phyloP scores from a whole-genome alignment of 92 coral and sea anemone genomes.

The Actinernus sp. region DNA sequence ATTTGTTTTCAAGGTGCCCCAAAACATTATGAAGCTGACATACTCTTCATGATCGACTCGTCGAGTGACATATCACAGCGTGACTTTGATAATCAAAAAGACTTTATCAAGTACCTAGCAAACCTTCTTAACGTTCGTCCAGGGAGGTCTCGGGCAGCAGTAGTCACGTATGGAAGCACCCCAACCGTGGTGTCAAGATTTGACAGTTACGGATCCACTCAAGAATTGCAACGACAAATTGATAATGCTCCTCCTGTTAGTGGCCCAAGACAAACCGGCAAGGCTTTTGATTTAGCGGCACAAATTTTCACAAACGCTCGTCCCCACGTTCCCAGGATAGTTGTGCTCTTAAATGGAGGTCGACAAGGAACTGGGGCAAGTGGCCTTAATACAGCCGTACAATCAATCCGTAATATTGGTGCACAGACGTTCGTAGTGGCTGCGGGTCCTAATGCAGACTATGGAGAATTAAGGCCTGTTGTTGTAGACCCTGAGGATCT shows the following conservation, averaged over 20 bases:
- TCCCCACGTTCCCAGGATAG: constrained; percentile 73
- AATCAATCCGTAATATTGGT: constrained; percentile 37
- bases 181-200: constrained; percentile 36
- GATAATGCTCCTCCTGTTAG: constrained; percentile 44
- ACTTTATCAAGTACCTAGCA: constrained; percentile 37
- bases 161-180: constrained; percentile 57
- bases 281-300: constrained; percentile 40
- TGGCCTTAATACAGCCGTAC: constrained; percentile 37
- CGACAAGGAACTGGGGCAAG: constrained; percentile 47
- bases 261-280: constrained; percentile 61
- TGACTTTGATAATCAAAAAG: constrained; percentile 35
- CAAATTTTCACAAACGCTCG: constrained; percentile 56
- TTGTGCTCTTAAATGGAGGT: constrained; percentile 84
- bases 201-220: constrained; percentile 17
- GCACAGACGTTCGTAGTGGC: constrained; percentile 35
- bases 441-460: constrained; percentile 30
- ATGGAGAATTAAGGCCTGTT: constrained; percentile 26
- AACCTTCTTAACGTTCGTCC: constrained; percentile 46
- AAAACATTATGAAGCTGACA: constrained; percentile 43
- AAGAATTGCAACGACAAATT: constrained; percentile 21
- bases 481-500: constrained; percentile 34
- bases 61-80: constrained; percentile 36
- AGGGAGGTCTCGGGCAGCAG: constrained; percentile 55
- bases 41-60: constrained; percentile 66
- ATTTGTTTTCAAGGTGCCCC: constrained; percentile 55